phyloP scores from a whole-genome alignment of 2,888 invertebrate genomes.

The Nomada lathburiana region DNA sequence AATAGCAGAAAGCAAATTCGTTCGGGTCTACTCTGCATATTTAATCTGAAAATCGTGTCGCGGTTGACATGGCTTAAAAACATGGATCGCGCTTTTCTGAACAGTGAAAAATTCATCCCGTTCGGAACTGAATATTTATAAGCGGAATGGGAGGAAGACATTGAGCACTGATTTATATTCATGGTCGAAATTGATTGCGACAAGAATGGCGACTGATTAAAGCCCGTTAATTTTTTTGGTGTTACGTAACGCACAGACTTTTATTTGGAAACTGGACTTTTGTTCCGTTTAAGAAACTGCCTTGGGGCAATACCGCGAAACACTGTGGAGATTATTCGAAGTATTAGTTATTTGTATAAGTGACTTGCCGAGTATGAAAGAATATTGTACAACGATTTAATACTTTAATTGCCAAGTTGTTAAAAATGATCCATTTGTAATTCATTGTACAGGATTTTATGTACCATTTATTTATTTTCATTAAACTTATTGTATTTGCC shows the following conservation, averaged over 20 bases:
- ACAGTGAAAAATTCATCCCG: conserved; percentile 8
- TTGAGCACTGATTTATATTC: conserved; percentile 32
- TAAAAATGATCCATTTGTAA: too few species aligned
- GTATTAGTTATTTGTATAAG: too few species aligned
- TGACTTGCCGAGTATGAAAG: too few species aligned
- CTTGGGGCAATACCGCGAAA: too few species aligned
- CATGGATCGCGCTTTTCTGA: not conserved
- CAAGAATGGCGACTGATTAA: conserved; percentile 26
- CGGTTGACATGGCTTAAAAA: not conserved
- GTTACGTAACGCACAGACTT: conserved; percentile 5
- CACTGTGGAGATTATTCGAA: too few species aligned
- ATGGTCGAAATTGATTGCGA: conserved; percentile 17
- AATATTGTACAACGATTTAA: too few species aligned
- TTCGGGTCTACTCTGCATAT: not conserved
- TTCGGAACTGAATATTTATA: conserved; percentile 35
- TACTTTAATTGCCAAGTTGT: too few species aligned
- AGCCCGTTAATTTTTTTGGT: conserved; percentile 11
- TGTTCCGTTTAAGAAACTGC: not conserved
- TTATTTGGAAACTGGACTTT: not conserved
- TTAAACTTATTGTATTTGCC: too few species aligned
- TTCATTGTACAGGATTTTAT: too few species aligned
- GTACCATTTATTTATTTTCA: too few species aligned
- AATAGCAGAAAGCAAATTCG: conserved; percentile 10
- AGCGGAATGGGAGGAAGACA: conserved; percentile 24
- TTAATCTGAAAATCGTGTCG: conserved; percentile 4